These are phyloP conservation scores for Centropus unirufus DNA, from an alignment of 2,113 vertebrate species.

Conservation along the genomic window DNA sequence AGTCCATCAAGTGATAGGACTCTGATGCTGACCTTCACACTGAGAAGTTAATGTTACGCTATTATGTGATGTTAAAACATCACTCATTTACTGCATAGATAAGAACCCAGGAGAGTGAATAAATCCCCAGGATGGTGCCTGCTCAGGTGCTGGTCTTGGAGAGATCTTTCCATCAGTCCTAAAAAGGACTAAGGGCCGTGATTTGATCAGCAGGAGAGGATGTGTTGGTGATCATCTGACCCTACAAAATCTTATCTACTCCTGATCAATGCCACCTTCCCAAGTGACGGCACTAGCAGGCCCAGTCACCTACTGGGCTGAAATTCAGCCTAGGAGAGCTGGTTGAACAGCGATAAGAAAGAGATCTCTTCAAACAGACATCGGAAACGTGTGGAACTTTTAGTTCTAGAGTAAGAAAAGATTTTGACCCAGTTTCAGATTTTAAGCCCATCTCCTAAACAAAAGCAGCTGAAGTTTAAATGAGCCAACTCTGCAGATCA, in stretches of 20 bases:
- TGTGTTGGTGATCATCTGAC: background rate
- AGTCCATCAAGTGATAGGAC: background rate
- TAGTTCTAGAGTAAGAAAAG: slow-evolving; percentile 31
- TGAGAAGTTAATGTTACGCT: too few species aligned
- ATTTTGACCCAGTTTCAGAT: slow-evolving; percentile 64
- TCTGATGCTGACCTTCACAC: background rate
- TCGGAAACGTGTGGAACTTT: background rate
- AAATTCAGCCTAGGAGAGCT: background rate
- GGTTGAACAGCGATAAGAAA: background rate
- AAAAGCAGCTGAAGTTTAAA: slow-evolving; percentile 71
- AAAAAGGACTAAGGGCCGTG: background rate
- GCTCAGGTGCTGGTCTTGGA: background rate
- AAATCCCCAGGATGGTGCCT: accelerated
- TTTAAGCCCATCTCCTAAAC: slow-evolving; percentile 58
- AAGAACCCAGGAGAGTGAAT: background rate
- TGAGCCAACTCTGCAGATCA: slow-evolving; percentile 63
- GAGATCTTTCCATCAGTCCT: background rate
- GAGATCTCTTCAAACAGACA: background rate
- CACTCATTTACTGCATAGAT: too few species aligned
- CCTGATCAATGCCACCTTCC: background rate
- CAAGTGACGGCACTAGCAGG: background rate
- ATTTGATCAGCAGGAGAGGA: background rate
- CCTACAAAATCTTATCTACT: background rate
- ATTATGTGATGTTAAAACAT: too few species aligned
- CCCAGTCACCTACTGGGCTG: background rate